Conservation (phyloP, 2,888 invertebrate genomes). For the Eilema depressum region DNA sequence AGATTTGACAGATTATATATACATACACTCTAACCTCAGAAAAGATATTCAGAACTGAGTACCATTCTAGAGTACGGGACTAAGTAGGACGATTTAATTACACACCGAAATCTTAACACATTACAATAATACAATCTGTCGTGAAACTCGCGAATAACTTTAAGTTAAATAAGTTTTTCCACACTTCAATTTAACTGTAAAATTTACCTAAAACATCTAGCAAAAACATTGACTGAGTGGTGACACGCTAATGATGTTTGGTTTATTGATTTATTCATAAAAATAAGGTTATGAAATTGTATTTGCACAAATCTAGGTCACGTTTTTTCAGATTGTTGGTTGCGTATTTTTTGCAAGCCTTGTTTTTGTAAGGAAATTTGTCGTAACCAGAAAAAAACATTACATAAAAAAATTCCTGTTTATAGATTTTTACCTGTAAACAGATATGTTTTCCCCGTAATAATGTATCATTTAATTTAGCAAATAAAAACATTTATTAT, state of each 20-base stretch:
- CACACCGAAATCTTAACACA: too few species aligned
- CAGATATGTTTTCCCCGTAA: constrained; percentile 8
- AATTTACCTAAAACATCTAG: not conserved
- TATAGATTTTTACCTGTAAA: constrained; percentile 1
- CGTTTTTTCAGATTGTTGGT: too few species aligned
- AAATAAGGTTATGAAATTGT: not conserved
- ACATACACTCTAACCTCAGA: too few species aligned
- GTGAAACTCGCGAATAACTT: too few species aligned
- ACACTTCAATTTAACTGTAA: not conserved
- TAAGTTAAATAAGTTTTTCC: too few species aligned
- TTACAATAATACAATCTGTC: too few species aligned
- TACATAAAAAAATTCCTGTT: not conserved
- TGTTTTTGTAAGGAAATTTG: constrained; percentile 3
- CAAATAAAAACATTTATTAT: constrained; percentile 1
- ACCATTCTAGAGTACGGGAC: too few species aligned
- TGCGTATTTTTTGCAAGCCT: constrained; percentile 4
- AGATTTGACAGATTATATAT: too few species aligned
- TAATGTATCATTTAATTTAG: not conserved
- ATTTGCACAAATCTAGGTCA: not conserved
- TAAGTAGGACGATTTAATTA: too few species aligned
- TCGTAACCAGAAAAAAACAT: not conserved
- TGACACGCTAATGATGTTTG: not conserved
- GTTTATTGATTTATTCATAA: constrained; percentile 2
- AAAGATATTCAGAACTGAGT: too few species aligned
- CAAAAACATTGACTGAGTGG: not conserved